Percentiles rank a stretch among this genome's conserved stretches.
phyloP scores from a whole-genome alignment of 2,888 invertebrate genomes.

The Erpobdella octoculata region DNA sequence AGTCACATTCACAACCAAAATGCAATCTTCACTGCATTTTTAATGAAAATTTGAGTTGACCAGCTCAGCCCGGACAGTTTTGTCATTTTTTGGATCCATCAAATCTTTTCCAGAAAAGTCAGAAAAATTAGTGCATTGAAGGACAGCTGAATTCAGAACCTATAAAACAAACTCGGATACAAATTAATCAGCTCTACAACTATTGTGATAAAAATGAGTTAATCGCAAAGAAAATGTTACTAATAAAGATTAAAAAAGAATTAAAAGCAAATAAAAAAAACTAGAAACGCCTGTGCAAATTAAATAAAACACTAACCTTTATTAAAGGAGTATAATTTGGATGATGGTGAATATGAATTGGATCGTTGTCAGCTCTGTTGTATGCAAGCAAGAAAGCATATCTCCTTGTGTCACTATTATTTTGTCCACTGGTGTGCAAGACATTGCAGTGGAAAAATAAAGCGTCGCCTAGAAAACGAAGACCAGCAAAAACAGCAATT shows the following conservation, averaged over 20 bases:
- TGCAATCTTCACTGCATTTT: too few relatives aligned
- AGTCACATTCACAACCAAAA: too few relatives aligned
- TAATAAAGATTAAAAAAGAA: not conserved
- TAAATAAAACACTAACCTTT: constrained; percentile 39
- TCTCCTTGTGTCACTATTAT: constrained; percentile 44
- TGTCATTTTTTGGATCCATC: constrained; percentile 33
- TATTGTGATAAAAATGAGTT: not conserved
- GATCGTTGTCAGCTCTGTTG: constrained; percentile 45
- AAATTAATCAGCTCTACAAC: not conserved
- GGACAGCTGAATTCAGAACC: constrained; percentile 36
- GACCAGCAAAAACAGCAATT: too few relatives aligned
- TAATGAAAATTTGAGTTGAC: constrained; percentile 7
- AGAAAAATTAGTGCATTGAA: constrained; percentile 33
- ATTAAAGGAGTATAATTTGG: constrained; percentile 44
- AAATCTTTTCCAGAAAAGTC: constrained; percentile 36
- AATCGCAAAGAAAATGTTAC: not conserved
- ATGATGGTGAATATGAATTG: constrained; percentile 44
- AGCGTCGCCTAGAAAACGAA: constrained; percentile 43
- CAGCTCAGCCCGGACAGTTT: constrained; percentile 31
- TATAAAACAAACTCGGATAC: not conserved
- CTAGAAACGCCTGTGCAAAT: not conserved
- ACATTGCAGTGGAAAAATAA: constrained; percentile 47
- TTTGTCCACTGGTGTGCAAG: constrained; percentile 44
- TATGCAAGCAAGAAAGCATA: constrained; percentile 46
- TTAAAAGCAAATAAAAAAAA: not conserved